phyloP scores from a whole-genome alignment of 53 echinoderm and acorn worm genomes.

The Mesocentrotus franciscanus region DNA sequence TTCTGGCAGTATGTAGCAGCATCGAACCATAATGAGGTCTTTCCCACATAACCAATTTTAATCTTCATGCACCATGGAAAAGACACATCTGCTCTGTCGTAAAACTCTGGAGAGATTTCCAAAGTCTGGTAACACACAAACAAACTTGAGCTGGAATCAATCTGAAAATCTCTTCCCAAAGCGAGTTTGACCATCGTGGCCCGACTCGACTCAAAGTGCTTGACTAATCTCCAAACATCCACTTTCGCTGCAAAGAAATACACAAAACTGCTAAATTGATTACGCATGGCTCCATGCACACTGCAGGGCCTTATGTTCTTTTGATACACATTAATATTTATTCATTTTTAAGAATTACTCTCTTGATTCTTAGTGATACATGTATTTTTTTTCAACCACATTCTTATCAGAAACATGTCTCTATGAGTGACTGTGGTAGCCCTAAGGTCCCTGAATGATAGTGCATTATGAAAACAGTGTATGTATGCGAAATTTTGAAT shows the following conservation, averaged over 20 bases:
- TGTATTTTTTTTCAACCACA: too few species aligned
- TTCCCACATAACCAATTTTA: conserved; percentile 12
- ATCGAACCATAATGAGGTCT: conserved; percentile 19
- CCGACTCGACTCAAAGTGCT: neutral
- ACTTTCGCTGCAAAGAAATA: neutral
- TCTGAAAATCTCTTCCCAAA: neutral
- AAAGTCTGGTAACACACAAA: neutral
- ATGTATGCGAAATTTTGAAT: too few species aligned
- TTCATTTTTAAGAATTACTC: too few species aligned
- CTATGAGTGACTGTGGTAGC: too few species aligned
- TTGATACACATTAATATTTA: too few species aligned
- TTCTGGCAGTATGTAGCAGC: neutral
- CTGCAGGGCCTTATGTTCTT: too few species aligned
- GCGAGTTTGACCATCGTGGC: neutral
- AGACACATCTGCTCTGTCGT: neutral
- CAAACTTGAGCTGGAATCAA: neutral
- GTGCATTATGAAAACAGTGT: too few species aligned
- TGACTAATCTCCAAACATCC: conserved; percentile 24
- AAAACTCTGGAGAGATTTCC: neutral
- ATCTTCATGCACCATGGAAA: neutral
- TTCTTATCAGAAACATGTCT: too few species aligned
- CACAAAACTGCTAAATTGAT: neutral
- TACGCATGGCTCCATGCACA: too few species aligned
- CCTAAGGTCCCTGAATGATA: too few species aligned
- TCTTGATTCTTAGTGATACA: too few species aligned